Conservation (phyloP, 2,113 vertebrate genomes). For the Ploceus nigricollis region DNA sequence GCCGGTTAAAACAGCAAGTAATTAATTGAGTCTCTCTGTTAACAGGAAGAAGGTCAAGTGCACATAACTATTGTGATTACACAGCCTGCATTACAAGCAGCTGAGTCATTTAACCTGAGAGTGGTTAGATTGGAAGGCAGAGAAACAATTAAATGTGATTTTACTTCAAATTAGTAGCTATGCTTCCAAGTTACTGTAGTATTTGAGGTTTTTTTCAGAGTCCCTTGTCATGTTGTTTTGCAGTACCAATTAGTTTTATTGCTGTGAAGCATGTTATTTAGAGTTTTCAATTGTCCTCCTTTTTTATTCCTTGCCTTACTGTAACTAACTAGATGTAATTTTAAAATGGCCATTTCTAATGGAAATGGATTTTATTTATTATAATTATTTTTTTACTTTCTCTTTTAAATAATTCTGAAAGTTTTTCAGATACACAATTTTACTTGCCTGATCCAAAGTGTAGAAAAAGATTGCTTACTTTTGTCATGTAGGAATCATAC, state of each 20-base stretch:
- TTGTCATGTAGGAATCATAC: not conserved
- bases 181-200: slow-evolving; percentile 62
- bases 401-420: not conserved
- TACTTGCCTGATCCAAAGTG: not conserved
- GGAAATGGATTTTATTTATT: not conserved
- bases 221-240: slow-evolving; percentile 15
- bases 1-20: slow-evolving; percentile 68
- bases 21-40: slow-evolving; percentile 77
- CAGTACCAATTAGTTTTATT: not conserved
- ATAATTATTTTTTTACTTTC: not conserved
- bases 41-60: slow-evolving; percentile 72
- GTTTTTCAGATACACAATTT: not conserved
- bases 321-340: not conserved
- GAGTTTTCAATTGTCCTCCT: not conserved
- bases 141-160: slow-evolving; percentile 77
- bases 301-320: not conserved
- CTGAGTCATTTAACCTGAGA: slow-evolving; percentile 59
- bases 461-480: not conserved
- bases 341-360: not conserved
- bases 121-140: slow-evolving; percentile 64
- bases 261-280: not conserved
- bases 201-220: not conserved
- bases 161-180: slow-evolving; percentile 73
- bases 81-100: slow-evolving; percentile 66
- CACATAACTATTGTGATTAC: slow-evolving; percentile 43